A percentile compares a stretch with the other conserved stretches of the same genome.
Evolutionary conservation across 2,888 invertebrate genomes (phyloP).

Genomic region (Xanthorhoe spadicearia): DNA sequence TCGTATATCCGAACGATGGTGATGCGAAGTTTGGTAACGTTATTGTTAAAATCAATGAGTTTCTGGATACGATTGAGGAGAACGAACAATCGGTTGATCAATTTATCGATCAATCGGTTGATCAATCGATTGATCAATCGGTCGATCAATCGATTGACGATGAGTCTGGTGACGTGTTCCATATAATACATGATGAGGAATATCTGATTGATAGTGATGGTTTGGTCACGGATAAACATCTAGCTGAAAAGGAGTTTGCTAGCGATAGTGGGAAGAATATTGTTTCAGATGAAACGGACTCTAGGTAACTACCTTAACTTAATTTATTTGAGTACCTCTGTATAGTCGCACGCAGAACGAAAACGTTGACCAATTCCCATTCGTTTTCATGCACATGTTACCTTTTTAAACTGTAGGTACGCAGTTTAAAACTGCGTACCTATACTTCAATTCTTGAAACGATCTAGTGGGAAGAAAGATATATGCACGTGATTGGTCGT

Average conservation of each 20-base stretch:
- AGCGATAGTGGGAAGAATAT: slow-evolving; percentile 36
- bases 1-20: slow-evolving; percentile 54
- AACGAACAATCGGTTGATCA: slow-evolving; percentile 44
- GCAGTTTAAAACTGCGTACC: too few relatives aligned
- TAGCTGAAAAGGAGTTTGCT: slow-evolving; percentile 32
- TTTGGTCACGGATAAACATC: slow-evolving; percentile 51
- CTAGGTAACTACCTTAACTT: slow-evolving; percentile 54
- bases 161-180: slow-evolving; percentile 43
- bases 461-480: too few relatives aligned
- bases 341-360: too few relatives aligned
- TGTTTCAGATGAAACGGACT: slow-evolving; percentile 46
- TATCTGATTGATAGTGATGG: slow-evolving; percentile 52
- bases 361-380: too few relatives aligned
- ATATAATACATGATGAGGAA: slow-evolving; percentile 51
- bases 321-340: too few relatives aligned
- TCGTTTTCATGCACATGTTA: too few relatives aligned
- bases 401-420: too few relatives aligned
- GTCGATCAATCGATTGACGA: slow-evolving; percentile 30
- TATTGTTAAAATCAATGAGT: slow-evolving; percentile 53
- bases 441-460: too few relatives aligned
- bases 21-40: slow-evolving; percentile 40
- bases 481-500: too few relatives aligned
- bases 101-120: slow-evolving; percentile 4
- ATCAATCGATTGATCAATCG: slow-evolving; percentile 36
- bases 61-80: slow-evolving; percentile 67